phyloP scores from a whole-genome alignment of 2,113 vertebrate genomes.

The Apistogramma diplotaenia region DNA sequence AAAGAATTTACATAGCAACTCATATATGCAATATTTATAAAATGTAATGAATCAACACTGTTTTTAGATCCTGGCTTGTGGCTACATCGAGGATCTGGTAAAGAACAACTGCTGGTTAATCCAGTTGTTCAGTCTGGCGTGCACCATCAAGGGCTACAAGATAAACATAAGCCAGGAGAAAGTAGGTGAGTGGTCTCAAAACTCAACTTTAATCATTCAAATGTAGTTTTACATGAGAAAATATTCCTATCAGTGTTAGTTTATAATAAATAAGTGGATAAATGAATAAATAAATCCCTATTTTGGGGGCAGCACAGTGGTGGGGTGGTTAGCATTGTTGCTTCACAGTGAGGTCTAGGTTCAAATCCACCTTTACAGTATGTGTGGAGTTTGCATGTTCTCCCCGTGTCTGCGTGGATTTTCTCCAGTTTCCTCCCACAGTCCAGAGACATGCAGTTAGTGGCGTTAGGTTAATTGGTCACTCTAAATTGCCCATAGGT shows the following conservation, averaged over 20 bases:
- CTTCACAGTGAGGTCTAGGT: too few relatives aligned
- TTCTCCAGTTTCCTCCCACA: too few relatives aligned
- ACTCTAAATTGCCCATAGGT: too few relatives aligned
- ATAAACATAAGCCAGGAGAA: constrained; percentile 67
- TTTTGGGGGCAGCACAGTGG: too few relatives aligned
- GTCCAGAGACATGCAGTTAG: too few relatives aligned
- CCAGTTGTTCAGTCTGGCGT: constrained; percentile 92
- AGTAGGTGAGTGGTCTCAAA: constrained; percentile 8
- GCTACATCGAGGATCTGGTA: constrained; percentile 87
- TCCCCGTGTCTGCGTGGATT: too few relatives aligned
- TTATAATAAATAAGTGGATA: too few relatives aligned
- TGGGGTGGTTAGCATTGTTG: too few relatives aligned
- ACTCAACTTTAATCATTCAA: not conserved
- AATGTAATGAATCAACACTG: not conserved
- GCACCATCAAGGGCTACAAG: constrained; percentile 93
- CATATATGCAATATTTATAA: not conserved
- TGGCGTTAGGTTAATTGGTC: too few relatives aligned
- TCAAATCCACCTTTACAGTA: too few relatives aligned
- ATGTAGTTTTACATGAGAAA: not conserved
- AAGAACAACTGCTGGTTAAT: constrained; percentile 91
- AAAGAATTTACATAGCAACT: not conserved
- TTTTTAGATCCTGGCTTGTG: constrained; percentile 92
- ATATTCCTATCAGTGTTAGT: not conserved
- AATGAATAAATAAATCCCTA: too few relatives aligned
- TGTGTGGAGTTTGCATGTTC: too few relatives aligned